Evolutionary conservation across 2,113 vertebrate genomes (phyloP), one percentile per base, ranked within the genome.

Genomic region (Chauna torquata): DNA sequence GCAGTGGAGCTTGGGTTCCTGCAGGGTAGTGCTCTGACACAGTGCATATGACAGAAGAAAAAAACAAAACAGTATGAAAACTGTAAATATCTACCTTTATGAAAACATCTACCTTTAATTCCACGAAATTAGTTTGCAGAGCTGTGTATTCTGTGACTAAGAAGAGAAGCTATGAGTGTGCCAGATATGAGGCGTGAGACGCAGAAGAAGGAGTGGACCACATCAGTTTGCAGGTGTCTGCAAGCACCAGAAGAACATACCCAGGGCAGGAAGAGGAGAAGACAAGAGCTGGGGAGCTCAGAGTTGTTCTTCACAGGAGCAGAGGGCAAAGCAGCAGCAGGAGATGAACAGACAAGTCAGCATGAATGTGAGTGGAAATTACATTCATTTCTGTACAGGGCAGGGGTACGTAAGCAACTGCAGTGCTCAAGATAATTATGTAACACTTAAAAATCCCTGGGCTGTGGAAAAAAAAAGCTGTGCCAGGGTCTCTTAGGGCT

Each of bases 281-380:
- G 23, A 24, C 45, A 69, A 86, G 82, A 86, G 23, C 62, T 27
- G 64, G 25, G 34, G 23, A 77, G 16, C 79, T 94, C 58, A 64
- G 38, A 88, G n/a, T 5, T 50, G 14, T 36, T 40, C 20, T 70
- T 80, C 68, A 58, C 20, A 52, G 61, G 54, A 88, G 28, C 45
- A 32, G 3, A 25, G 71, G 72, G 49, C 30, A 57, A 83, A 90
- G 54, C 32, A 86, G 82, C 86, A 88, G 54, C 38, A 34, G 69
- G 64, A 92, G 66, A 49, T 62, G 54, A 72, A 50, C 82, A 54
- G 28, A 87, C 12, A 54, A 65, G 54, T 88, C 76, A 93, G 49
- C 24, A 22, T 24, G 49, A 93, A 47, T 8, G 25, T 72, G 70
- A 88, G 79, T 88, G 90, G 92, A 77, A 94, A 86, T 70, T 83